Evolutionary conservation across 2,888 invertebrate genomes (phyloP).

Genomic region (Ceraclea dissimilis): DNA sequence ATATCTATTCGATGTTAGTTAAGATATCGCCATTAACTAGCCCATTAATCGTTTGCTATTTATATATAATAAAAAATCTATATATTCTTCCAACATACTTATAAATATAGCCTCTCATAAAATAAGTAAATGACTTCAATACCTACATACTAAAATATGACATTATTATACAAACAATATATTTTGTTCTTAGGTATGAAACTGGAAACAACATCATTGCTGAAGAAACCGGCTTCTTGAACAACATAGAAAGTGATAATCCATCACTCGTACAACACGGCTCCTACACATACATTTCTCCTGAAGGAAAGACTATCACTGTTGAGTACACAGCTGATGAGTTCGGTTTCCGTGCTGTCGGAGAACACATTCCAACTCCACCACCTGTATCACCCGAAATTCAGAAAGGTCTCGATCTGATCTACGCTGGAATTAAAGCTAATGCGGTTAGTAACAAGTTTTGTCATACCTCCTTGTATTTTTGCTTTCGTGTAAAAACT

Average conservation of each 20-base stretch:
- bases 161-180: too few species aligned
- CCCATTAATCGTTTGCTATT: too few species aligned
- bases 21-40: too few species aligned
- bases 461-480: neutral
- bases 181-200: slow-evolving; percentile 60
- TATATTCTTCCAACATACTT: too few species aligned
- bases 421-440: slow-evolving; percentile 72
- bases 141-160: too few species aligned
- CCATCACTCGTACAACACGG: slow-evolving; percentile 71
- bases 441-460: slow-evolving; percentile 35
- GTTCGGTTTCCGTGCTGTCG: slow-evolving; percentile 71
- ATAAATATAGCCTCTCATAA: too few species aligned
- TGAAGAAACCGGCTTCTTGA: slow-evolving; percentile 68
- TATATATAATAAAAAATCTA: too few species aligned
- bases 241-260: slow-evolving; percentile 53
- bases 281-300: slow-evolving; percentile 71
- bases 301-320: slow-evolving; percentile 67
- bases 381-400: slow-evolving; percentile 78
- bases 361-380: slow-evolving; percentile 77
- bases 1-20: too few species aligned
- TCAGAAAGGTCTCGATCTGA: slow-evolving; percentile 79
- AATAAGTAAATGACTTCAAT: too few species aligned
- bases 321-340: slow-evolving; percentile 78
- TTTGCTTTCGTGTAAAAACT: neutral
- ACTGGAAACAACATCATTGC: slow-evolving; percentile 77